Percentiles rank a stretch among this genome's conserved stretches.
Evolutionary conservation across 2,113 vertebrate species (phyloP).

Genomic region (Alosa alosa): DNA sequence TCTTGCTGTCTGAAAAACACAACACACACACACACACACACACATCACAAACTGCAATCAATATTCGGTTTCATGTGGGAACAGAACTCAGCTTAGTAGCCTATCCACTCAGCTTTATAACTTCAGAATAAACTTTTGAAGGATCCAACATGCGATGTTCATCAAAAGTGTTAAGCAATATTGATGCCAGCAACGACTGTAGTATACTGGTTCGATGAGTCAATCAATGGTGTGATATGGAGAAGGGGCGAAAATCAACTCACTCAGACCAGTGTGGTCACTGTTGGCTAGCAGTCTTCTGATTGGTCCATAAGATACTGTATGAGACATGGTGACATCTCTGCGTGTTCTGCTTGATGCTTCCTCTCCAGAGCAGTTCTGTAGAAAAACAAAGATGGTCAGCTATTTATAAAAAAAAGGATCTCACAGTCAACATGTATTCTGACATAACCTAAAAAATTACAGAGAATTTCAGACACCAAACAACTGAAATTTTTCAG

Average conservation of each 20-base stretch:
- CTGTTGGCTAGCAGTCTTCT: constrained; percentile 54
- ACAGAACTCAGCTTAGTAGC: background rate
- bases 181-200: too few relatives aligned
- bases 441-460: background rate
- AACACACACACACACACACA: background rate
- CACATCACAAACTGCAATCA: background rate
- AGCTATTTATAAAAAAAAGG: background rate
- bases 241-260: constrained; percentile 15
- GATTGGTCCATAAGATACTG: constrained; percentile 68
- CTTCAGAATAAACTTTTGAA: background rate
- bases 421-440: background rate
- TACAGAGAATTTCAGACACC: background rate
- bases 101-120: background rate
- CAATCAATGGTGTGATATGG: too few relatives aligned
- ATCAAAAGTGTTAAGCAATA: too few relatives aligned
- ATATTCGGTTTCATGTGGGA: background rate
- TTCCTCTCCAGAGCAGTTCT: constrained; percentile 71
- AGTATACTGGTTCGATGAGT: too few relatives aligned
- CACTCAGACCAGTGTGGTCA: constrained; percentile 56
- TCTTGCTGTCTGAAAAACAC: background rate
- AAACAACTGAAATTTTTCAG: background rate
- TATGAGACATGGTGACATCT: constrained; percentile 61
- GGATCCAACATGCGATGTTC: background rate
- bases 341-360: constrained; percentile 60
- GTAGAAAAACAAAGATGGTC: background rate